phyloP scores from a whole-genome alignment of 2,797 vertebrate genomes.

The Rhabdomys pumilio region DNA sequence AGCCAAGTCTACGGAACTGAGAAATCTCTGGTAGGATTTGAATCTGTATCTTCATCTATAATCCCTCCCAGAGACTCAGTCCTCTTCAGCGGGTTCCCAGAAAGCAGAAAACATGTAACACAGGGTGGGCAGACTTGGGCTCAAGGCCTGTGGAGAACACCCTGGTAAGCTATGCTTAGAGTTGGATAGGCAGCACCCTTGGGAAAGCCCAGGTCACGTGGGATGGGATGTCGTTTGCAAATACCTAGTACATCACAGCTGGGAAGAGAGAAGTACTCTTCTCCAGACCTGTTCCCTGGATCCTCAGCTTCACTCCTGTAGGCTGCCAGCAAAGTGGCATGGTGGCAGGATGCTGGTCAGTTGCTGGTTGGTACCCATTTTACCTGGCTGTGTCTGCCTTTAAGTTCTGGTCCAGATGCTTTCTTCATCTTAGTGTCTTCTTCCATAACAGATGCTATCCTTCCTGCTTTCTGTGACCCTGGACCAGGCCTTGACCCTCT shows the following conservation, averaged over 20 bases:
- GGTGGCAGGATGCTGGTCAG: not conserved
- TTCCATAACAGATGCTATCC: rapidly evolving
- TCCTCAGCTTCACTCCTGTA: rapidly evolving
- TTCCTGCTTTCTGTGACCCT: not conserved
- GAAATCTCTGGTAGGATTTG: not conserved
- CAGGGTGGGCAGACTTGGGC: not conserved
- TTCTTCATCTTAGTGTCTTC: too few species aligned
- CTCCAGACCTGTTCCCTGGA: not conserved
- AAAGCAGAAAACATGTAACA: not conserved
- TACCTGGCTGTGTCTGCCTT: not conserved
- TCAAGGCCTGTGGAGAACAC: not conserved
- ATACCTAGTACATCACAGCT: rapidly evolving
- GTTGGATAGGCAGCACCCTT: not conserved
- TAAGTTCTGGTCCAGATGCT: rapidly evolving
- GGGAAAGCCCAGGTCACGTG: not conserved
- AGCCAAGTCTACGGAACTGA: not conserved
- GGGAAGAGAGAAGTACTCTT: not conserved
- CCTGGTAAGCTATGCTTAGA: not conserved
- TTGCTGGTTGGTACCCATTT: not conserved
- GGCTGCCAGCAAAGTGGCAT: rapidly evolving
- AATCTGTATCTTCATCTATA: not conserved
- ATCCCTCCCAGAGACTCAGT: not conserved
- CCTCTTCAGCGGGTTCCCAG: not conserved
- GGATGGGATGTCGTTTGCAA: not conserved
- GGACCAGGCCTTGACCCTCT: not conserved